Conservation (phyloP, 2,888 invertebrate genomes). For the Peribatodes rhomboidaria region DNA sequence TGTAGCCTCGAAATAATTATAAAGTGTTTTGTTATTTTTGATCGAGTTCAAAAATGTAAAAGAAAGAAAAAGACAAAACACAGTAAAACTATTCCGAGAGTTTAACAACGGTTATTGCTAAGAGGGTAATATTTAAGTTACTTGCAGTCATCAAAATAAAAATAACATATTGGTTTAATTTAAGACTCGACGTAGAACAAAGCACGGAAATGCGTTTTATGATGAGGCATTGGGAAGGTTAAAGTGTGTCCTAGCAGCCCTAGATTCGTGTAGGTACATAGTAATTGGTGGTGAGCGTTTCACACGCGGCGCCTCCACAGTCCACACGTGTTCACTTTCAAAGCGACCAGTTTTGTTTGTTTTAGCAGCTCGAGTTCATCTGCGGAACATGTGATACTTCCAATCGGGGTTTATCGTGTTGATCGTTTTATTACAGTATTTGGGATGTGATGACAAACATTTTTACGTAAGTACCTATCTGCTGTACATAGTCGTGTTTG, state of each 20-base stretch:
- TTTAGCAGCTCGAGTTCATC: constrained; percentile 59
- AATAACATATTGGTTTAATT: too few species aligned
- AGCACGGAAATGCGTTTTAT: too few species aligned
- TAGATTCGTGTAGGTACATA: constrained; percentile 38
- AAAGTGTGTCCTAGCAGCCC: constrained; percentile 43
- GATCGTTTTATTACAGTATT: constrained; percentile 40
- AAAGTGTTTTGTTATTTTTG: too few species aligned
- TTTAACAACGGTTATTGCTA: too few species aligned
- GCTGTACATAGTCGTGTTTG: not conserved
- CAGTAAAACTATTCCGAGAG: too few species aligned
- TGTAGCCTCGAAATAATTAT: too few species aligned
- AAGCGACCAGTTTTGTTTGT: constrained; percentile 62
- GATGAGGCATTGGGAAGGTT: too few species aligned
- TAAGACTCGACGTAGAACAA: too few species aligned
- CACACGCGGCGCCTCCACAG: constrained; percentile 64
- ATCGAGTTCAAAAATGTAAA: too few species aligned
- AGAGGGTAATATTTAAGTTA: too few species aligned
- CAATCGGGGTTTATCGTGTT: constrained; percentile 32
- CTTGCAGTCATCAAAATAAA: too few species aligned
- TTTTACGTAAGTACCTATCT: constrained; percentile 10
- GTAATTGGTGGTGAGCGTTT: constrained; percentile 53
- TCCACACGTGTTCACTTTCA: constrained; percentile 65
- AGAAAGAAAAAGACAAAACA: too few species aligned
- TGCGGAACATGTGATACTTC: constrained; percentile 59
- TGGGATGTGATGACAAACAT: constrained; percentile 24